These are phyloP conservation scores for Elmis aenea DNA, from an alignment of 2,888 invertebrate genomes.

Conservation along the genomic window DNA sequence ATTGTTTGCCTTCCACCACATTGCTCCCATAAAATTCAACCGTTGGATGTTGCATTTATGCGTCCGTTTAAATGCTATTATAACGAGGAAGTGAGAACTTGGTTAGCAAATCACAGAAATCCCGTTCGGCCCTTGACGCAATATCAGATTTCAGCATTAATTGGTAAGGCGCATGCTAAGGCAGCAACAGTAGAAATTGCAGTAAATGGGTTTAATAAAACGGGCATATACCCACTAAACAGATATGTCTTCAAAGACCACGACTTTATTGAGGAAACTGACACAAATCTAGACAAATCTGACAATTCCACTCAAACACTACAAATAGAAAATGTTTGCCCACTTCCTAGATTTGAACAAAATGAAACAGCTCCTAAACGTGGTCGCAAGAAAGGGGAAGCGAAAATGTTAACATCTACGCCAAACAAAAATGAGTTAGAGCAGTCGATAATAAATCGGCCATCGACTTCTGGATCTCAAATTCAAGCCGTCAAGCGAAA, in stretches of 20 bases:
- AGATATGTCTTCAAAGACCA: slow-evolving; percentile 1
- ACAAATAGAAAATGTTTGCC: no score
- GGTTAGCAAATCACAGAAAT: slow-evolving; percentile 9
- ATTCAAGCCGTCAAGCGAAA: not conserved
- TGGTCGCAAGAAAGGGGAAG: not conserved
- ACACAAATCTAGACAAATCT: no score
- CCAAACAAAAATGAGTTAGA: slow-evolving; percentile 1
- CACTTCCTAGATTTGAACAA: not conserved
- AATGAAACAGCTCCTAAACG: not conserved
- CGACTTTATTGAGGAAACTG: slow-evolving; percentile 1
- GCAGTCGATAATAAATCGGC: no score
- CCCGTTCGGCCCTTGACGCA: slow-evolving; percentile 15
- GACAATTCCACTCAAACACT: no score
- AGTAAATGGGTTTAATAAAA: slow-evolving; percentile 1
- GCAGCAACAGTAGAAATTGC: slow-evolving; percentile 8
- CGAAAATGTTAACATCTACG: not conserved
- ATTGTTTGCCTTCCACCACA: no score
- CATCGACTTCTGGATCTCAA: slow-evolving; percentile 1
- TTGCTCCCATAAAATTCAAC: no score
- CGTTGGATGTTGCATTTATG: no score
- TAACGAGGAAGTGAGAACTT: slow-evolving; percentile 19
- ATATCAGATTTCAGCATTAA: slow-evolving; percentile 16
- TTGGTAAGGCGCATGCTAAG: slow-evolving; percentile 17
- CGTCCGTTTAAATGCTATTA: no score
- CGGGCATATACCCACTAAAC: slow-evolving; percentile 1